Base-by-base conservation (phyloP, 2,797 vertebrate genomes). In the Adelosebastes latens region DNA sequence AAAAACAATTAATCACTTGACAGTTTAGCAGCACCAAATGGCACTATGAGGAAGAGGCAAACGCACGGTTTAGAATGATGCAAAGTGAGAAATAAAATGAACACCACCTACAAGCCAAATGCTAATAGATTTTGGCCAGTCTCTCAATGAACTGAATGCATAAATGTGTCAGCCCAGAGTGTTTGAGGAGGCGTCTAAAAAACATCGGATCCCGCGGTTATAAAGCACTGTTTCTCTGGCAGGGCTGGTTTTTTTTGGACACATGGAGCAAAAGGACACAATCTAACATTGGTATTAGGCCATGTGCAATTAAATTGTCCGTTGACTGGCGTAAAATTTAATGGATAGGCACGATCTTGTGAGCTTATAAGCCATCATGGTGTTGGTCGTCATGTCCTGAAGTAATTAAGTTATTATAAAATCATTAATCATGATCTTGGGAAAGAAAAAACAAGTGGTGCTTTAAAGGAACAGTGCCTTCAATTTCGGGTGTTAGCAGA, bases 1-100 rank as follows among this genome's bases (percentile, higher is more conserved):
- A 72, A 72, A 86, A 89, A 80, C 81, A 82, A 83, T 89, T 75
- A 88, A 86, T 89, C 85, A 80, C 66, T 63, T 14, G 46, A 78
- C 72, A 22, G 68, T 85, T 82, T 46, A 74, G 70, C 56, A 22
- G 63, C 66, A 59, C 63, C 66, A 74, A 91, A 86, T 84, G 74
- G 64, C 66, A 34, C 65, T 2, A 4, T 39, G 32, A 53, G 24
- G 22, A 69, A 52, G 61, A 63, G 72, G 12, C 85, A 25, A 49
- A 49, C 75, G 52, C 39, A 46, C 68, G 67, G n/a, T 88, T 82
- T 76, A 75, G 72, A 69, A 63, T 31, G 64, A 39, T 42, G 70
- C 39, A 70, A 82, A 70, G 76, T 69, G 71, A 83, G 80, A 72
- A 79, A 86, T 81, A 73, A 79, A 79, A 81, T 22, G 13, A 81